These are phyloP conservation scores for Melanerpes formicivorus DNA, from an alignment of 2,113 vertebrate genomes.

Conservation along the genomic window DNA sequence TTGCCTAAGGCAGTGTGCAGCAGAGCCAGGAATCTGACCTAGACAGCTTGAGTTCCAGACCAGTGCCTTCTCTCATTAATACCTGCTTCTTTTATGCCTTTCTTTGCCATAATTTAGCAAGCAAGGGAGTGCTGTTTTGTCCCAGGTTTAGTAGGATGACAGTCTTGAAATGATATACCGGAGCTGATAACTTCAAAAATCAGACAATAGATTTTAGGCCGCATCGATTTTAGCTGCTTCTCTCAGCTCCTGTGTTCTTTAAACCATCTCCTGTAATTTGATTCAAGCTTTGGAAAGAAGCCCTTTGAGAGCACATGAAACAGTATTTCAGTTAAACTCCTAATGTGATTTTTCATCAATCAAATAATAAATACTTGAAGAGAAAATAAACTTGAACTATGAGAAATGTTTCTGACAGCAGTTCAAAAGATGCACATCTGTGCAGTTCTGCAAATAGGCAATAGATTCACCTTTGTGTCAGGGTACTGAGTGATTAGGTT, in stretches of 20 bases:
- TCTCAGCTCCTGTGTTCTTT: constrained; percentile 5
- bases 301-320: constrained; percentile 10
- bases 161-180: not conserved
- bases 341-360: constrained; percentile 52
- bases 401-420: not conserved
- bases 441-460: constrained; percentile 7
- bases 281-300: constrained; percentile 23
- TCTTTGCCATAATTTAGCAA: not conserved
- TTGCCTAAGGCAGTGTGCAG: not conserved
- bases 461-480: not conserved
- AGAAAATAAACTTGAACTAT: constrained; percentile 24
- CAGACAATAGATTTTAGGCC: constrained; percentile 19
- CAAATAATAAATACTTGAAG: constrained; percentile 32
- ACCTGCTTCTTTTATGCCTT: not conserved
- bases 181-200: constrained; percentile 17
- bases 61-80: constrained; percentile 16
- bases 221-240: constrained; percentile 58
- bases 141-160: not conserved
- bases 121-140: not conserved
- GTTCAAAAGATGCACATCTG: constrained; percentile 14
- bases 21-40: constrained; percentile 2
- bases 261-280: constrained; percentile 27
- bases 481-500: not conserved
- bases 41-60: constrained; percentile 32
- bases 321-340: constrained; percentile 35